phyloP scores from a whole-genome alignment of 2,888 invertebrate genomes.

The Anarsia innoxiella region DNA sequence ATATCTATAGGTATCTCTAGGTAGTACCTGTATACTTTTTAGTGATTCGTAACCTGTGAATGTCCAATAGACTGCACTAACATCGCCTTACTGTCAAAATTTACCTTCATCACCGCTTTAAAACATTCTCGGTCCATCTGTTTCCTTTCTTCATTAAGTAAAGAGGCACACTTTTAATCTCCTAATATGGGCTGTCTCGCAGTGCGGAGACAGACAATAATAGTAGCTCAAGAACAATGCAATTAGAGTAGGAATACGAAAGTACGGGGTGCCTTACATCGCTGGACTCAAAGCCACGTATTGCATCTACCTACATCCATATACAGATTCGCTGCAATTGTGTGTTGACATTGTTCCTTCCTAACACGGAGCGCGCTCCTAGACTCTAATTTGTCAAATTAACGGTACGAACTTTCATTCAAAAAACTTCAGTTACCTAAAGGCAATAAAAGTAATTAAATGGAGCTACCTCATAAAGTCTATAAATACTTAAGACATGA shows the following conservation, averaged over 20 bases:
- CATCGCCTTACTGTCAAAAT: too few species aligned
- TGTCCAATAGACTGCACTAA: too few species aligned
- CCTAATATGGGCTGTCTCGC: conserved; percentile 21
- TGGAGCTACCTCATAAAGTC: too few species aligned
- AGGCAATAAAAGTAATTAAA: too few species aligned
- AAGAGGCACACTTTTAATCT: conserved; percentile 11
- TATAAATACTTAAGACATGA: too few species aligned
- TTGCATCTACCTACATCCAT: conserved; percentile 27
- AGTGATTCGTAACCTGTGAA: too few species aligned
- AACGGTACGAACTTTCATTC: too few species aligned
- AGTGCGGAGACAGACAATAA: conserved; percentile 24
- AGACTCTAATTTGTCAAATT: neutral
- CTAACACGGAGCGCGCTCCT: too few species aligned
- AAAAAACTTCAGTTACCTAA: too few species aligned
- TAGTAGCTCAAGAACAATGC: conserved; percentile 47
- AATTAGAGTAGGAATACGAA: conserved; percentile 31
- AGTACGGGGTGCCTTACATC: conserved; percentile 18
- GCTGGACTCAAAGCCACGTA: conserved; percentile 26
- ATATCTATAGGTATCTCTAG: too few species aligned
- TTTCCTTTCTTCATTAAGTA: conserved; percentile 7
- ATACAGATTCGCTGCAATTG: conserved; percentile 25
- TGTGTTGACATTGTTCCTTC: conserved; percentile 26
- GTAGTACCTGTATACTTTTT: too few species aligned
- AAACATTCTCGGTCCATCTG: conserved; percentile 2
- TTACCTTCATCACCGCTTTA: neutral